phyloP scores from a whole-genome alignment of 2,797 vertebrate genomes.

The Kryptopterus vitreolus region DNA sequence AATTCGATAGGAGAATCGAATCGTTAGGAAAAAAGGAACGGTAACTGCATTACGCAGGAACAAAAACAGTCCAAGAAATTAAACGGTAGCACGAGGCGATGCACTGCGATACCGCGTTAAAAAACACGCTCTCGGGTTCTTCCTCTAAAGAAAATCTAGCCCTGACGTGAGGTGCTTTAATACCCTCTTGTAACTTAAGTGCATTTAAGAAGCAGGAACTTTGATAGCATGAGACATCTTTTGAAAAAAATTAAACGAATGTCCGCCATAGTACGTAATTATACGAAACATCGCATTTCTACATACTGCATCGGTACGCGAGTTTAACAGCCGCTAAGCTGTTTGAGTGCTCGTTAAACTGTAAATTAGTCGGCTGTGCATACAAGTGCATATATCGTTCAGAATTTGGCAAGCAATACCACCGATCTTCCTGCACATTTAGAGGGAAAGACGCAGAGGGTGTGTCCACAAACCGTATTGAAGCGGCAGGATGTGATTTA shows the following conservation, averaged over 20 bases:
- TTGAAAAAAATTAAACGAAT: neutral
- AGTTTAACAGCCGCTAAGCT: neutral
- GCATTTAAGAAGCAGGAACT: too few species aligned
- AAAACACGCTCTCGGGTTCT: neutral
- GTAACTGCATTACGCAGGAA: neutral
- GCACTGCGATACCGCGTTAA: neutral
- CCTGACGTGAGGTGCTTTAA: too few species aligned
- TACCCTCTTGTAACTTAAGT: too few species aligned
- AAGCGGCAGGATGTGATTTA: neutral
- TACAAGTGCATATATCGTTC: neutral
- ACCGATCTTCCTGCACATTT: neutral
- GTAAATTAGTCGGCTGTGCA: neutral
- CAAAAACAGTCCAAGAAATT: neutral
- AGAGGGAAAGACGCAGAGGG: neutral
- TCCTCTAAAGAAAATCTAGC: too few species aligned
- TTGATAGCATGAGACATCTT: too few species aligned
- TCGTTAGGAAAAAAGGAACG: conserved; percentile 56
- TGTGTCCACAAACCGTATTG: neutral
- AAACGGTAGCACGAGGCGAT: too few species aligned
- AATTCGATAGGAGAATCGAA: neutral
- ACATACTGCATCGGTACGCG: neutral
- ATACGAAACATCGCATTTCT: neutral
- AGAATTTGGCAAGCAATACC: neutral
- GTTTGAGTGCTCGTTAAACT: too few species aligned
- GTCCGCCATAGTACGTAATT: neutral